Evolutionary conservation across 2,113 vertebrate species (phyloP).

Genomic region (Oncorhynchus nerka): DNA sequence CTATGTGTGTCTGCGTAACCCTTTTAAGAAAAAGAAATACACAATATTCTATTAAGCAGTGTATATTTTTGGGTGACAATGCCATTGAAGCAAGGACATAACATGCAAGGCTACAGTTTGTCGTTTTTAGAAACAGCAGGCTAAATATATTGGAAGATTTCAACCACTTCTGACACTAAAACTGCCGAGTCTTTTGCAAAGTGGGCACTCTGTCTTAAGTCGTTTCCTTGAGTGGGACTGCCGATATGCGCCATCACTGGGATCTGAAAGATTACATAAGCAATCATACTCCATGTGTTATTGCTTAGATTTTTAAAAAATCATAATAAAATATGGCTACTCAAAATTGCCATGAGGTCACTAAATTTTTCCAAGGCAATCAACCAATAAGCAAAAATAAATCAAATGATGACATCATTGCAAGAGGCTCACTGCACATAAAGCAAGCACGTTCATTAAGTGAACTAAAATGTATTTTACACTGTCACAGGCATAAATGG

Average conservation of each 20-base stretch:
- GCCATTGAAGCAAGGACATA: too few species aligned
- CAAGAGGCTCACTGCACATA: conserved; percentile 14
- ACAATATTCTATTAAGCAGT: too few species aligned
- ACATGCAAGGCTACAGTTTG: too few species aligned
- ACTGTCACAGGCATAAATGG: conserved; percentile 24
- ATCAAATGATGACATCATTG: conserved; percentile 17
- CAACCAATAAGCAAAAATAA: conserved; percentile 24
- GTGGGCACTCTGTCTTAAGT: neutral
- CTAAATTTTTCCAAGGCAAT: conserved; percentile 22
- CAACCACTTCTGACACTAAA: too few species aligned
- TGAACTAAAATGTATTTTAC: neutral
- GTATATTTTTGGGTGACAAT: too few species aligned
- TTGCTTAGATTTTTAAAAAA: conserved; percentile 1
- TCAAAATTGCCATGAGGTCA: conserved; percentile 25
- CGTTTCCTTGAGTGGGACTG: neutral
- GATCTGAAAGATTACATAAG: neutral
- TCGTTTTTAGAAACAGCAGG: too few species aligned
- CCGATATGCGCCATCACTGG: neutral
- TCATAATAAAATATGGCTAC: conserved; percentile 13
- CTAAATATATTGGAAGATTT: too few species aligned
- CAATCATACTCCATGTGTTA: conserved; percentile 1
- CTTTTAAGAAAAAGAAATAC: too few species aligned
- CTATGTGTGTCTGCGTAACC: too few species aligned
- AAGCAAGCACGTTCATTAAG: conserved; percentile 20
- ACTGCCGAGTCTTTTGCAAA: neutral